Evolutionary conservation across 2,888 invertebrate species (phyloP).

Genomic region (Xylota sylvarum): DNA sequence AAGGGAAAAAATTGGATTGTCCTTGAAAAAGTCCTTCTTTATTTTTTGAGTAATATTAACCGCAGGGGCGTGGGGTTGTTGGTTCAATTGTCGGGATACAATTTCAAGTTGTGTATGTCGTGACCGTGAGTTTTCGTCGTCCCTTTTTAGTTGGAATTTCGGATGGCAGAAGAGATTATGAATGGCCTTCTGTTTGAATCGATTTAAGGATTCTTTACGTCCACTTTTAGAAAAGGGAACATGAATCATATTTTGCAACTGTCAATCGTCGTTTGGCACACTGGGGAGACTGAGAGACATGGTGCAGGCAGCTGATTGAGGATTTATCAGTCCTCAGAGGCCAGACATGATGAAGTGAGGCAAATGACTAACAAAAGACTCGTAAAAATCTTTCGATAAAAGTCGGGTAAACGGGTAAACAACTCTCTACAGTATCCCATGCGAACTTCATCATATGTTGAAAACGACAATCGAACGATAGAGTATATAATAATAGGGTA

Average conservation of each 20-base stretch:
- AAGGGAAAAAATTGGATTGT: constrained; percentile 24
- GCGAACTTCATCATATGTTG: no score
- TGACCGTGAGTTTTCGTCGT: neutral
- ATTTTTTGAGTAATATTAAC: constrained; percentile 16
- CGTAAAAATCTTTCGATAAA: no score
- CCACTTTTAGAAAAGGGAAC: neutral
- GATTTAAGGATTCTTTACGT: neutral
- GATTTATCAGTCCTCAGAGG: no score
- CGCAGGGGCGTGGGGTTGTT: constrained; percentile 32
- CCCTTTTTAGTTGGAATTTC: neutral
- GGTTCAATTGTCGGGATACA: constrained; percentile 18
- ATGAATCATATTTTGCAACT: constrained; percentile 13
- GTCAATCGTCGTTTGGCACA: neutral
- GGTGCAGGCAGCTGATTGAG: no score
- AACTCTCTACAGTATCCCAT: no score
- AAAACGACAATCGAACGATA: no score
- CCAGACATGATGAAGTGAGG: no score
- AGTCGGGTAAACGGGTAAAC: no score
- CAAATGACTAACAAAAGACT: no score
- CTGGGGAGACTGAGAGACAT: no score
- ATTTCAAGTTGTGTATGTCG: constrained; percentile 27
- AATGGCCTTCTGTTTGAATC: neutral
- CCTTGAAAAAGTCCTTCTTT: constrained; percentile 50
- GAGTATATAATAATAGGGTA: no score
- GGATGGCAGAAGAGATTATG: neutral